Base-by-base conservation (phyloP, 2,113 vertebrate species). In the Sterna hirundo region DNA sequence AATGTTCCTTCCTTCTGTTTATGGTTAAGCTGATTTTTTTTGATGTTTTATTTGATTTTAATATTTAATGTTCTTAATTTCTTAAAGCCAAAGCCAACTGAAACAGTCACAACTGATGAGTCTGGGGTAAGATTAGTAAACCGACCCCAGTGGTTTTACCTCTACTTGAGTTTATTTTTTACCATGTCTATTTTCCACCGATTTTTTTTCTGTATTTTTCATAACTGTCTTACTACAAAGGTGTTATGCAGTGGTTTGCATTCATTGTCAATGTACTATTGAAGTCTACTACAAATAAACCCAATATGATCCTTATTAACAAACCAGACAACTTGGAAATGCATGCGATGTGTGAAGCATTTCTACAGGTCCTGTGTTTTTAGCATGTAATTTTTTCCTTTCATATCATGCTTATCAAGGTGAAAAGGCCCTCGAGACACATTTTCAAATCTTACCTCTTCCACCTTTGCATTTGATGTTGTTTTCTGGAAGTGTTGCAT, bases 101-200 rank as follows among this genome's bases (percentile, higher is more conserved):
- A 99, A 98, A 99, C 98, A 98, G 99, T 99, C 98, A 98, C 99
- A 99, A 99, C 99, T 98, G 99, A 99, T 99, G 99, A 99, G 97
- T 96, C 98, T 98, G 99, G 99, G 99, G 99, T 99, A 99, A 99
- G 99, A 99, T 96, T 96, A 98, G 98, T 96, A 93, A 96, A 97
- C 76, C 75, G 96, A 96, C 97, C 97, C 97, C 97, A 96, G 96
- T 98, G 97, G 97, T 98, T 98, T 98, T 99, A 98, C 97, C 98
- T 98, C 96, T 98, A 97, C 97, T 98, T 97, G 96, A 98, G 98
- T 98, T 98, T 97, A 97, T 97, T 97, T 97, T 98, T 98, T 98
- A 97, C 96, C 97, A 97, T 98, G 97, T 97, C 86, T 98, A 96
- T 97, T 96, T 93, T 98, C 96, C 97, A 96, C 96, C 96, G 26